phyloP scores from a whole-genome alignment of 2,113 vertebrate genomes.

The Rallus limicola region DNA sequence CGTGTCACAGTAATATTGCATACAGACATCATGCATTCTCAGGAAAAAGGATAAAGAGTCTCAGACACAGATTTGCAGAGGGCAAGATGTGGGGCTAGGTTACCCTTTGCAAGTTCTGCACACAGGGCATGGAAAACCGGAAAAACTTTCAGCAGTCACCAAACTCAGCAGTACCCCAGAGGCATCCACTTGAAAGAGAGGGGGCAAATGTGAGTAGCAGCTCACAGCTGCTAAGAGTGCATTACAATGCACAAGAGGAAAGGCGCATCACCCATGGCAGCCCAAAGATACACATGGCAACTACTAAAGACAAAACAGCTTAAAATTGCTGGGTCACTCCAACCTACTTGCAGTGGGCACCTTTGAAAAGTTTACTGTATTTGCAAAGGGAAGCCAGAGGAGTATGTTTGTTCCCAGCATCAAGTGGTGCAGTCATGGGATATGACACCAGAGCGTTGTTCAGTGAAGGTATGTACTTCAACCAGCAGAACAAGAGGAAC shows the following conservation, averaged over 20 bases:
- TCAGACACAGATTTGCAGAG: not conserved
- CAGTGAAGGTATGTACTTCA: not conserved
- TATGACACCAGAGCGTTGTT: not conserved
- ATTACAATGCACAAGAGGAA: accelerated
- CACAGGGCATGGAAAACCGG: not conserved
- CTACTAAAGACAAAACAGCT: not conserved
- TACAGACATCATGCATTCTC: accelerated
- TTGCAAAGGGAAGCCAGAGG: not conserved
- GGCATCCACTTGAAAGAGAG: not conserved
- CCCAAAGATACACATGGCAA: not conserved
- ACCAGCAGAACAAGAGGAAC: not conserved
- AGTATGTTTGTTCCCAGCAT: not conserved
- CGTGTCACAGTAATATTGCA: not conserved
- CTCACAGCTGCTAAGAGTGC: accelerated
- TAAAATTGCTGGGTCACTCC: not conserved
- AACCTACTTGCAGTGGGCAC: not conserved
- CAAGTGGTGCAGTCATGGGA: not conserved
- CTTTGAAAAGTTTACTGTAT: not conserved
- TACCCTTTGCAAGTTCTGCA: not conserved
- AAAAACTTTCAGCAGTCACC: not conserved
- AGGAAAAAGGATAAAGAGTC: not conserved
- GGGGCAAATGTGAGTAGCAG: not conserved
- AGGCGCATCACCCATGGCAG: not conserved
- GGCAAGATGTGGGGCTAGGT: not conserved
- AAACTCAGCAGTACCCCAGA: not conserved